Conservation (phyloP, 2,113 vertebrate species). For the Colaptes auratus region DNA sequence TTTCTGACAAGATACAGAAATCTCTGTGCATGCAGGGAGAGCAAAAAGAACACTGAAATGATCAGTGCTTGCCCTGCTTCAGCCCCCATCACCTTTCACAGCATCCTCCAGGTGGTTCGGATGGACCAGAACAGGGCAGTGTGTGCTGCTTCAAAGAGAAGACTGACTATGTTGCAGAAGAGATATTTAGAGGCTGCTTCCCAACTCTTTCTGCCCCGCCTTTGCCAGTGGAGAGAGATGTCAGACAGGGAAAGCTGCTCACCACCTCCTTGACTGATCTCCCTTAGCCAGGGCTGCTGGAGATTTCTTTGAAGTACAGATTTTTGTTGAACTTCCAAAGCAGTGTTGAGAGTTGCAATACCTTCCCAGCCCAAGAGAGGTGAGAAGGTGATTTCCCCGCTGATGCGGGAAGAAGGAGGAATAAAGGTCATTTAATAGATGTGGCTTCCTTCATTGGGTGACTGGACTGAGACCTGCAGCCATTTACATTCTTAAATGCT, state of each 20-base stretch:
- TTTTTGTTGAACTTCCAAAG: not conserved
- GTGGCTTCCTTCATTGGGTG: not conserved
- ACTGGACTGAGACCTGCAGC: not conserved
- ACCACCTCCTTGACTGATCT: not conserved
- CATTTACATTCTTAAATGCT: not conserved
- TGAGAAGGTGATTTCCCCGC: not conserved
- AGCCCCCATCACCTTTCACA: not conserved
- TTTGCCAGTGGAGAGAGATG: not conserved
- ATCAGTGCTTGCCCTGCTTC: not conserved
- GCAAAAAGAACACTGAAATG: not conserved
- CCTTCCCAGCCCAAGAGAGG: not conserved
- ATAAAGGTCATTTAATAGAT: not conserved
- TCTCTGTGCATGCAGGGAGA: not conserved
- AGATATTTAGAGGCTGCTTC: not conserved
- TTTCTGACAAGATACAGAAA: not conserved
- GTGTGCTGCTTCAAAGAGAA: not conserved
- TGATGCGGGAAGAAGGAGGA: not conserved
- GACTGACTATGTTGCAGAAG: not conserved
- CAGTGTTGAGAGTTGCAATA: not conserved
- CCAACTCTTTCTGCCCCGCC: not conserved
- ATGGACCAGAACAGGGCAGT: not conserved
- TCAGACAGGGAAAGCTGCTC: not conserved
- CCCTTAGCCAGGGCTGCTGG: not conserved
- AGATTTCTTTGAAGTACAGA: conserved; percentile 1
- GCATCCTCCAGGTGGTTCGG: not conserved